Evolutionary conservation across 1,140 invertebrate species (phyloP).

Genomic region (Drosophila pseudoananassae): DNA sequence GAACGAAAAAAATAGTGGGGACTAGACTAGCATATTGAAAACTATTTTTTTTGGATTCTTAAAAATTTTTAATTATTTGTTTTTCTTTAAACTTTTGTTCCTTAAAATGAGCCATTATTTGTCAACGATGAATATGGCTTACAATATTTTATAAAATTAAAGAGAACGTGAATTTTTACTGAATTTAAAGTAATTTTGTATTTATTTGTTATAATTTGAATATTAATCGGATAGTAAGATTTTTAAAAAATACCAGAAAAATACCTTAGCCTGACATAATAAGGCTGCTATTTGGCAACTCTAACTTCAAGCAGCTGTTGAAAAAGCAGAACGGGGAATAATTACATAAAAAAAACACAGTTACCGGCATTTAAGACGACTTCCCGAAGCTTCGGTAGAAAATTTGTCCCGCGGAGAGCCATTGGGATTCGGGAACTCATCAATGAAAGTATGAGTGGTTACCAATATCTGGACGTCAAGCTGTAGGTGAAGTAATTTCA

Average conservation of each 20-base stretch:
- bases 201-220: not conserved
- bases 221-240: not conserved
- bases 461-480: constrained; percentile 83
- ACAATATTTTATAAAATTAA: too few species aligned
- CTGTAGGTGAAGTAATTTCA: constrained; percentile 75
- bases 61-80: not conserved
- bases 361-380: constrained; percentile 42
- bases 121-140: too few species aligned
- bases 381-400: constrained; percentile 12
- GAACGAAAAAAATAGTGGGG: not conserved
- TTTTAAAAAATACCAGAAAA: not conserved
- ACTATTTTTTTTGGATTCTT: not conserved
- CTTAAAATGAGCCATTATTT: not conserved
- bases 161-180: too few species aligned
- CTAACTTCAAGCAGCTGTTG: constrained; percentile 18
- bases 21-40: constrained; percentile 2
- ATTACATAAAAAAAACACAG: constrained; percentile 59
- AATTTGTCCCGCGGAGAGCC: not conserved
- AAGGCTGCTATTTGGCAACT: constrained; percentile 4
- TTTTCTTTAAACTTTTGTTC: not conserved
- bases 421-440: constrained; percentile 3
- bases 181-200: not conserved
- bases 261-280: not conserved
- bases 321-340: constrained; percentile 16
- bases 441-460: constrained; percentile 69